Conservation (phyloP, 37 sponge, comb jelly and placozoan genomes). For the Mnemiopsis leidyi region DNA sequence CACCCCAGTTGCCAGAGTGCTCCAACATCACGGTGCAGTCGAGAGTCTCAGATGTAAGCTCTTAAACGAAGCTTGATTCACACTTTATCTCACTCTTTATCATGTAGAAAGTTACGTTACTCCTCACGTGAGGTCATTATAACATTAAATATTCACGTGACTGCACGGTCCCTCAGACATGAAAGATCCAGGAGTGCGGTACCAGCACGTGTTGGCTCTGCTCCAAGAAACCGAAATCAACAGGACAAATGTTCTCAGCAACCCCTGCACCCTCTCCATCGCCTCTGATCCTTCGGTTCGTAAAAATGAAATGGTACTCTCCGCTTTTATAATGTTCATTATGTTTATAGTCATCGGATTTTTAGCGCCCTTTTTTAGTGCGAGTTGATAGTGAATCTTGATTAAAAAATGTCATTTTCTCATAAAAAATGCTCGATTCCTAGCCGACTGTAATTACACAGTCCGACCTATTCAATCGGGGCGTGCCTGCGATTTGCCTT, state of each 20-base stretch:
- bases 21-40: conserved; percentile 22
- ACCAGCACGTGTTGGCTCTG: conserved; percentile 53
- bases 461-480: too few species aligned
- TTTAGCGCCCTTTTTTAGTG: too few species aligned
- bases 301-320: too few species aligned
- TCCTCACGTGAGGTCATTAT: too few species aligned
- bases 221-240: conserved; percentile 8
- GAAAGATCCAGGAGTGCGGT: background rate
- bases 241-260: conserved; percentile 30
- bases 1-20: conserved; percentile 33
- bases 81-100: background rate
- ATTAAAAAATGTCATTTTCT: too few species aligned
- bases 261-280: background rate
- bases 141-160: background rate
- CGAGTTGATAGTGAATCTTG: too few species aligned
- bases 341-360: too few species aligned
- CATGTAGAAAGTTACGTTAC: background rate
- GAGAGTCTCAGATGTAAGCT: conserved; percentile 9
- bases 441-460: too few species aligned
- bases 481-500: too few species aligned
- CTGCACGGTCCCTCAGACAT: background rate
- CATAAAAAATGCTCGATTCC: too few species aligned
- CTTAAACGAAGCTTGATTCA: background rate
- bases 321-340: too few species aligned
- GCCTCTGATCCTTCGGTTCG: background rate